Conservation (phyloP, 2,888 invertebrate genomes). For the Escarpia spicata region DNA sequence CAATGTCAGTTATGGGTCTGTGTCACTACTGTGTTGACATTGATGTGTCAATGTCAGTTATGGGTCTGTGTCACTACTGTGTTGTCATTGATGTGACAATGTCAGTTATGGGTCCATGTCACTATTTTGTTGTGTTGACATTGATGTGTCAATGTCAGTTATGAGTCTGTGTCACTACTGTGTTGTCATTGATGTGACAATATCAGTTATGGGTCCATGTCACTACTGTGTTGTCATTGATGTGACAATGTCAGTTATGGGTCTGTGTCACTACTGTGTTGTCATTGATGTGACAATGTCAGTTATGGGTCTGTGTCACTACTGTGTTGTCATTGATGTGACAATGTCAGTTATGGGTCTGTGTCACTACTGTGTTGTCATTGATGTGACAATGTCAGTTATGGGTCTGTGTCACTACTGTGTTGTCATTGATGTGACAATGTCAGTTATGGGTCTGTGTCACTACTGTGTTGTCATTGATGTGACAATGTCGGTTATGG, state of each 20-base stretch:
- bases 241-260: neutral
- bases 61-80: neutral
- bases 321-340: too few species aligned
- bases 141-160: too few species aligned
- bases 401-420: neutral
- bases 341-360: too few species aligned
- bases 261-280: constrained; percentile 13
- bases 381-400: too few species aligned
- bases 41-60: neutral
- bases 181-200: neutral
- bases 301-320: too few species aligned
- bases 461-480: neutral
- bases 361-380: constrained; percentile 17
- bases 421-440: neutral
- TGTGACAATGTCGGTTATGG: neutral
- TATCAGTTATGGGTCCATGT: neutral
- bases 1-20: neutral
- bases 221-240: neutral
- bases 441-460: neutral
- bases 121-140: neutral
- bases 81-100: neutral
- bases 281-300: too few species aligned
- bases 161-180: too few species aligned
- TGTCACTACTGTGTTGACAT: neutral
- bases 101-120: neutral